Evolutionary conservation across 1,140 invertebrate species (phyloP).

Genomic region (Babylonia areolata): DNA sequence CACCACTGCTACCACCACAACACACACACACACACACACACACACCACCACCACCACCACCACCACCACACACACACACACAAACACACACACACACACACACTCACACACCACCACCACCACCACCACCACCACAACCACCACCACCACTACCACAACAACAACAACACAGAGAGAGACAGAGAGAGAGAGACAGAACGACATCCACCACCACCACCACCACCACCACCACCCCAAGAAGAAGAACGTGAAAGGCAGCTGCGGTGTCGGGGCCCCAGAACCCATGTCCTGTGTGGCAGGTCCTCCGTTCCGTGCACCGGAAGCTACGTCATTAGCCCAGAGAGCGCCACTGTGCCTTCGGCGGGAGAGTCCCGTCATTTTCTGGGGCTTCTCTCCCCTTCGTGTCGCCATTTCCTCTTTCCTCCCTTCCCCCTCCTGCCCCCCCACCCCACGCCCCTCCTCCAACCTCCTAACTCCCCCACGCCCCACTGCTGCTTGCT

Average conservation of each 20-base stretch:
- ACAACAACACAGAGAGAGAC: background rate
- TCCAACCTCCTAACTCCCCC: background rate
- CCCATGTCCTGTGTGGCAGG: background rate
- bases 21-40: constrained; percentile 14
- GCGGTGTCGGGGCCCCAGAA: background rate
- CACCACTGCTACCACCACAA: background rate
- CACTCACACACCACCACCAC: background rate
- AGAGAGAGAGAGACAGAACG: constrained; percentile 1
- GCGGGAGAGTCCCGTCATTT: background rate
- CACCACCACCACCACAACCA: too few species aligned
- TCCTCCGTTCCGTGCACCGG: background rate
- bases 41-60: background rate
- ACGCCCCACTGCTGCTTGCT: background rate
- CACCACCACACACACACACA: background rate
- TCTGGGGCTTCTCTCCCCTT: background rate
- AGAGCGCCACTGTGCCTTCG: background rate
- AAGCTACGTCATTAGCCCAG: constrained; percentile 5
- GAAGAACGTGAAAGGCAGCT: background rate
- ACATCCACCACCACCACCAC: too few species aligned
- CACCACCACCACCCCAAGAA: too few species aligned
- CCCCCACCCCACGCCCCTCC: background rate
- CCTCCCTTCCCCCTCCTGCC: background rate
- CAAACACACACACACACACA: background rate
- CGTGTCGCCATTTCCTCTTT: background rate
- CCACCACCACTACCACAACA: too few species aligned